Percentiles rank a stretch among this genome's conserved stretches.
Conservation (phyloP, 2,888 invertebrate species). For the Idaea aversata region DNA sequence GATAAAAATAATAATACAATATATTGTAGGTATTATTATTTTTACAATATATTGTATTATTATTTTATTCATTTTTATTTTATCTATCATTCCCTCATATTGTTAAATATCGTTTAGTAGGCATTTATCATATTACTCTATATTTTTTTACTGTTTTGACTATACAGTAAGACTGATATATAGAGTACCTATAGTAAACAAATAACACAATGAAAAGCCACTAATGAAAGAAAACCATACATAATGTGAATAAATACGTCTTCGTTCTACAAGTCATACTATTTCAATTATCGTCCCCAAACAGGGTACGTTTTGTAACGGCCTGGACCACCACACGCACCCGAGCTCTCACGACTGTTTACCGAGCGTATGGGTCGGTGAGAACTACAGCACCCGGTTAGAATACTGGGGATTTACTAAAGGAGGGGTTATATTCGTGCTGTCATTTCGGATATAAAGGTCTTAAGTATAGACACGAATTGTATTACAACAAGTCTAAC, state of each 20-base stretch:
- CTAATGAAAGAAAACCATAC: background rate
- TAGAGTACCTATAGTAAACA: background rate
- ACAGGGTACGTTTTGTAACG: background rate
- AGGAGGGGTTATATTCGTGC: background rate
- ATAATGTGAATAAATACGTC: background rate
- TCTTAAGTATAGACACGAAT: background rate
- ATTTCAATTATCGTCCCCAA: background rate
- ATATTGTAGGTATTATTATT: no score
- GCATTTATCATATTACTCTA: no score
- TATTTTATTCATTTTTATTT: no score
- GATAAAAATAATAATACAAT: no score
- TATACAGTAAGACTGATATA: background rate
- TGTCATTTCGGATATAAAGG: background rate
- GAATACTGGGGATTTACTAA: background rate
- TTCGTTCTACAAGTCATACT: background rate
- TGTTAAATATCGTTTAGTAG: no score
- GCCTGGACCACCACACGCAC: conserved; percentile 2
- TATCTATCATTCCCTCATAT: no score
- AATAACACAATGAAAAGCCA: background rate
- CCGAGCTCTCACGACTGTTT: conserved; percentile 5
- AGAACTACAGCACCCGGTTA: conserved; percentile 8
- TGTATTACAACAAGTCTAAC: background rate
- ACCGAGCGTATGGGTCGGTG: conserved; percentile 8
- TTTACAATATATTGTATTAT: no score
- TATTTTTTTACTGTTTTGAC: no score